Conservation (phyloP, 2,888 invertebrate genomes). For the Hydrotaea cyrtoneurina region DNA sequence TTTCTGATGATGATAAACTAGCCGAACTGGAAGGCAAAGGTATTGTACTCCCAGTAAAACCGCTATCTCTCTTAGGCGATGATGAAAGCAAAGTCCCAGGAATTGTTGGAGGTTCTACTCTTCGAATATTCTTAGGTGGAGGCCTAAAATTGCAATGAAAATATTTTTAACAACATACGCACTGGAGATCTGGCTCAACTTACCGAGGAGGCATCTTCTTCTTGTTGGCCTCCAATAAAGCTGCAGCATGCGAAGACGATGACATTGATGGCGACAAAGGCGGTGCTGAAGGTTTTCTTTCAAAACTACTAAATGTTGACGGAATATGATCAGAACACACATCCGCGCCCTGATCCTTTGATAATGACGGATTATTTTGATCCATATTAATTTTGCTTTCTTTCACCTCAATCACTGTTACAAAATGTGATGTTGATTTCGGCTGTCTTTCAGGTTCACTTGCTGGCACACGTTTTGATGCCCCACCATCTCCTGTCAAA, state of each 20-base stretch:
- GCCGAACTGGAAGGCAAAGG: conserved; percentile 75
- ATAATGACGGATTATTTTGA: conserved; percentile 62
- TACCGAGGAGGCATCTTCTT: conserved; percentile 86
- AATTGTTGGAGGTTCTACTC: conserved; percentile 83
- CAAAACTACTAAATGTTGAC: conserved; percentile 78
- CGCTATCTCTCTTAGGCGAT: conserved; percentile 78
- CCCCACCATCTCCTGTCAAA: conserved; percentile 62
- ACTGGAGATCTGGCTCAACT: conserved; percentile 60
- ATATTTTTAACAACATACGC: conserved; percentile 22
- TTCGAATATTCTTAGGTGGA: conserved; percentile 85
- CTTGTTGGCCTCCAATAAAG: conserved; percentile 83
- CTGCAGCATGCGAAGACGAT: conserved; percentile 77
- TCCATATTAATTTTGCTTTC: conserved; percentile 82
- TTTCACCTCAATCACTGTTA: conserved; percentile 94
- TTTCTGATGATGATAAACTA: conserved; percentile 75
- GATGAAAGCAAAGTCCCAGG: conserved; percentile 77
- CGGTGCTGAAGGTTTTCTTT: conserved; percentile 76
- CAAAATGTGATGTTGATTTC: conserved; percentile 83
- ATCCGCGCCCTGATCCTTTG: conserved; percentile 65
- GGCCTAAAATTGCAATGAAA: conserved; percentile 81
- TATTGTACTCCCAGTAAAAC: conserved; percentile 75
- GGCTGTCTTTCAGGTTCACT: conserved; percentile 39
- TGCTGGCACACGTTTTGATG: conserved; percentile 42
- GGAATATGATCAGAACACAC: conserved; percentile 58
- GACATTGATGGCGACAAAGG: conserved; percentile 81